Conservation (phyloP, 2,888 invertebrate genomes). For the Sclerodermus sp. region DNA sequence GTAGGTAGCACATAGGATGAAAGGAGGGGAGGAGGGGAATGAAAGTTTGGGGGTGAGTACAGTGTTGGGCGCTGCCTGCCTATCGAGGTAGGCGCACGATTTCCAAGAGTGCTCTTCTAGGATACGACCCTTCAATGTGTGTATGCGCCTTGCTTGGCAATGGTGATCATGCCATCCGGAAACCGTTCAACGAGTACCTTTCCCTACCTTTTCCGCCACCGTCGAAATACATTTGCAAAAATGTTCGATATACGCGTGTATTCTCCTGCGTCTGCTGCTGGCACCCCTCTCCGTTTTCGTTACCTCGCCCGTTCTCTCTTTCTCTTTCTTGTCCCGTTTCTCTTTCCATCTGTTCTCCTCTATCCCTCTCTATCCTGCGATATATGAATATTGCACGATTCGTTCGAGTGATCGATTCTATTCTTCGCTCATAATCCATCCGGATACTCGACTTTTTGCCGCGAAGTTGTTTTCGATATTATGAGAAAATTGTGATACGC, state of each 20-base stretch:
- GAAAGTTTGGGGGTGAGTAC: constrained; percentile 12
- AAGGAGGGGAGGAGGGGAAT: constrained; percentile 2
- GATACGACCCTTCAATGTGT: constrained; percentile 28
- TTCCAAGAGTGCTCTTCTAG: constrained; percentile 29
- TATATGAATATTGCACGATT: too few species aligned
- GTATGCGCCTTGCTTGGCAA: constrained; percentile 13
- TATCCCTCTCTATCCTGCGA: too few species aligned
- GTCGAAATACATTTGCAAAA: constrained; percentile 11
- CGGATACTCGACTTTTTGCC: too few species aligned
- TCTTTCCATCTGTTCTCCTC: not conserved
- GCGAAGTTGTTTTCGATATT: too few species aligned
- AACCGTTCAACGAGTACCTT: constrained; percentile 11
- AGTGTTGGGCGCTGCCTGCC: constrained; percentile 12
- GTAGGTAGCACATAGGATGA: not conserved
- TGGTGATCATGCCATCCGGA: constrained; percentile 18
- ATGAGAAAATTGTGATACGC: too few species aligned
- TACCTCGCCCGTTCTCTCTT: too few species aligned
- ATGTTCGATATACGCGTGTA: constrained; percentile 6
- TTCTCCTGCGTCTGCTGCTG: too few species aligned
- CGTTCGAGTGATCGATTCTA: too few species aligned
- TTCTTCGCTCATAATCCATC: too few species aligned
- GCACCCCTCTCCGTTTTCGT: not conserved
- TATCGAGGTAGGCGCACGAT: constrained; percentile 28
- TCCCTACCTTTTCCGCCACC: constrained; percentile 2
- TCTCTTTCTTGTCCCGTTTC: not conserved